Base-by-base conservation (phyloP, 2,888 invertebrate genomes). In the Phalera bucephala region DNA sequence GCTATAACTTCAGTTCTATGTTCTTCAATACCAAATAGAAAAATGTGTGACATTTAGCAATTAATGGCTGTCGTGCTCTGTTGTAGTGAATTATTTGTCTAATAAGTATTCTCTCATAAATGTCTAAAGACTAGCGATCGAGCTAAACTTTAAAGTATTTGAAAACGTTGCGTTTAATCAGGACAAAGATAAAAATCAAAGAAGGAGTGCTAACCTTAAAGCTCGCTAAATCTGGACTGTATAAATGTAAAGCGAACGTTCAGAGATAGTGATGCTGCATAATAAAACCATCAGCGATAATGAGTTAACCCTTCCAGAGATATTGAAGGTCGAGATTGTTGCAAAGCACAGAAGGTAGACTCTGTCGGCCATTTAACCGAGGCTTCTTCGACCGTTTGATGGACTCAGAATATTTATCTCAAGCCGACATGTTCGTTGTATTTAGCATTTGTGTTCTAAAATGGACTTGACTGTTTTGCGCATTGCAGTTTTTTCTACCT, bases 291-390 rank as follows among this genome's bases (percentile, higher is more conserved):
- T 44, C 46, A 42, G 33, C 19, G 36, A 42, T 38, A 42, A 3
- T 35, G 19, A 52, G 46, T 47, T 52, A 63, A 70, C 59, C 53
- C 48, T 60, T 57, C 36, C 44, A 36, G 47, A 64, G 60, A 66
- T 77, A 73, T 70, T 67, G 69, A 69, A 73, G 76, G 77, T 76
- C 72, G 72, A 56, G 63, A 56, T 56, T 51, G 45, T 33, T 45
- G 35, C 27, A 26, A 40, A 33, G 36, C 44, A 21, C 38, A 31
- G 31, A 20, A 32, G 26, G n/a, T 40, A 40, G 39, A 28, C 40
- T 56, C 15, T 40, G 41, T 36, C 37, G 68, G 51, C 46, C 62
- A 53, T 49, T 61, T 65, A 61, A 66, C 59, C 8, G 29, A 11
- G 29, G 2, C 19, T 10, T 2, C 10, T 6, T 1, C 11, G 5